Base-by-base conservation (phyloP, 2,797 vertebrate species). In the Aphelocoma californica region DNA sequence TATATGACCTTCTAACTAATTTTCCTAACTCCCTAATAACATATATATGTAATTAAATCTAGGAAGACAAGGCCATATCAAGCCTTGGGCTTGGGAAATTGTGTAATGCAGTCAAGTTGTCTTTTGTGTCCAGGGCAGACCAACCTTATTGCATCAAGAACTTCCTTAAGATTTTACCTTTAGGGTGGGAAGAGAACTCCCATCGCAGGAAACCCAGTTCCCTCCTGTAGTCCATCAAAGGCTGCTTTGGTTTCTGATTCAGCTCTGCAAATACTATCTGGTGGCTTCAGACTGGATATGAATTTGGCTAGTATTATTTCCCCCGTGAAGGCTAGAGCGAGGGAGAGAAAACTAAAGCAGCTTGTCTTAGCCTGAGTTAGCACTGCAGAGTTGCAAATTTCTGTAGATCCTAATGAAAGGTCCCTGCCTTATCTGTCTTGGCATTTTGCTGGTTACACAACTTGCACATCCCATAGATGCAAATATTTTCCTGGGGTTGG, bases 401-500 rank as follows among this genome's bases (percentile, higher is more conserved):
- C 75, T 36, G 28, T 67, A 73, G 69, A 86, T 67, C 38, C 21
- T 54, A 61, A 72, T 12, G 56, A 69, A 75, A 96, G 40, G 32
- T 70, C 51, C 28, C 38, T 92, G 72, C 82, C 80, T 75, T 96
- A 92, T 79, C 94, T 84, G 25, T 57, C 51, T 66, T 75, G 66
- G 34, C 91, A 40, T 62, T 86, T 88, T 64, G 54, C 80, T 36
- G 21, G 38, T 94, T 94, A 29, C 93, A 67, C 66, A 95, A 91
- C 58, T 64, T 4, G 2, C 44, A 60, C 69, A 31, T 78, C 92
- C 51, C 66, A 29, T 56, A 75, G 81, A 90, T 93, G 93, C 86
- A 95, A 79, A 86, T 94, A 24, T 75, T 92, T 95, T 84, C 51
- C 20, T 20, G 75, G 86, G 71, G 28, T 23, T 93, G 56, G 93